Evolutionary conservation across 2,113 vertebrate genomes (phyloP).

Genomic region (human (Homo sapiens)): GRCh38 chr13:31145501-31146000

Average conservation of each 20-base stretch:
- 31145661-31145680: constrained; percentile 88
- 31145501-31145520: neutral
- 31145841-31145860: too few species aligned
- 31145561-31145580: constrained; percentile 82
- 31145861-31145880: too few species aligned
- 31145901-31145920: too few species aligned
- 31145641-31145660: constrained; percentile 86
- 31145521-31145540: neutral
- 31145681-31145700: constrained; percentile 87
- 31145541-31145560: constrained; percentile 65
- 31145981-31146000: too few species aligned
- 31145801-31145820: neutral
- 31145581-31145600: constrained; percentile 71
- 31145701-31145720: constrained; percentile 89
- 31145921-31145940: too few species aligned
- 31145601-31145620: constrained; percentile 81
- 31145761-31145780: constrained; percentile 83
- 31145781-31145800: neutral
- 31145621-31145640: constrained; percentile 80
- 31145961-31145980: too few species aligned
- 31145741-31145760: constrained; percentile 88
- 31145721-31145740: constrained; percentile 88
- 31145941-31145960: too few species aligned
- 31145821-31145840: neutral
- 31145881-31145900: too few species aligned